Conservation (phyloP, 2,113 vertebrate genomes). For the Gallinago undulata region DNA sequence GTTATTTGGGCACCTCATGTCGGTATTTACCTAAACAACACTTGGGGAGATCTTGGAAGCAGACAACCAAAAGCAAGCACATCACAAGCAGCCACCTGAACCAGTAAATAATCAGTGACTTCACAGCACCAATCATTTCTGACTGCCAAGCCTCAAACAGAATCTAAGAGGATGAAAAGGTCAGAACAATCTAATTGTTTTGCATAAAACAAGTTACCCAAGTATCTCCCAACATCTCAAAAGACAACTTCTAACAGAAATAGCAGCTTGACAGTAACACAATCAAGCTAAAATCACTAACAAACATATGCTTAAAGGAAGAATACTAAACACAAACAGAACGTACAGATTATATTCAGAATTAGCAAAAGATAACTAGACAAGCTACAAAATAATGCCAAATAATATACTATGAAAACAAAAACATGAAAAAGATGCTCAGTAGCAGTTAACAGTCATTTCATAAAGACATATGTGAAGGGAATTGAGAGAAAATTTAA, state of each 20-base stretch:
- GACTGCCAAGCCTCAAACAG: background rate
- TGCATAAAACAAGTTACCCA: background rate
- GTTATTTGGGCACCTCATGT: background rate
- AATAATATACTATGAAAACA: background rate
- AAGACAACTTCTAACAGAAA: background rate
- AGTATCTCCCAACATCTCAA: background rate
- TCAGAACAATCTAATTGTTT: background rate
- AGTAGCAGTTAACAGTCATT: background rate
- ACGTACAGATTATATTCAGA: background rate
- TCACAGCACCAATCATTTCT: background rate
- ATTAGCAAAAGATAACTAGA: background rate
- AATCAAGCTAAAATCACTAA: background rate
- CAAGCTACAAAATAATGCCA: background rate
- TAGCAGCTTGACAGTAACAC: background rate
- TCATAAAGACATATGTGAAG: background rate
- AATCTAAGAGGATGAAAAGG: background rate
- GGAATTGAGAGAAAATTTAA: background rate
- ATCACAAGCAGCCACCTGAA: background rate
- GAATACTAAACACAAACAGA: background rate
- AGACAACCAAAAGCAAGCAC: background rate
- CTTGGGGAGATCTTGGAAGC: background rate
- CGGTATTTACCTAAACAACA: fast-evolving
- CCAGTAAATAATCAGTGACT: background rate
- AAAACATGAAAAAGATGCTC: background rate
- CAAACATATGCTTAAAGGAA: background rate